Evolutionary conservation across 2,797 vertebrate genomes (phyloP), one percentile per base, ranked within the genome.

Genomic region (Anas capensis): DNA sequence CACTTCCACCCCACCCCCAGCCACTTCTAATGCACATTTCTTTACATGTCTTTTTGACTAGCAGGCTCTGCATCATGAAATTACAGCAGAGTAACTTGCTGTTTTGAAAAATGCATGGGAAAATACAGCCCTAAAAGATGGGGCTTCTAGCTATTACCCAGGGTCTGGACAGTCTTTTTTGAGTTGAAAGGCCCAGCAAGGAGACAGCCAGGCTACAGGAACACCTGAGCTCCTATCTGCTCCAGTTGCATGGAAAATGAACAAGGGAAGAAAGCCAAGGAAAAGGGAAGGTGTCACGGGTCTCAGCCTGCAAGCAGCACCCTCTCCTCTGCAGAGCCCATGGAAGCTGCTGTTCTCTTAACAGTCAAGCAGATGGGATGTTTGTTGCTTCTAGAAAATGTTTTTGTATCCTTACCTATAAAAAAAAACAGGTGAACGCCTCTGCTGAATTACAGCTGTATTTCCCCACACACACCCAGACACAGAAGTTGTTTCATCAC

Each of bases 101-200:
- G 2, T 11, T 69, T 18, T 8, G 17, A 69, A 68, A 53, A 51
- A 27, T 1, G 9, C 0, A 0, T 36, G 34, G 13, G 33, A 36
- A 88, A 73, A 62, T 34, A 33, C 7, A 40, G n/a, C 33, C 14
- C 16, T 5, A 2, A 53, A 75, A 79, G 12, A 44, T 4, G 44
- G 8, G 16, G 18, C 33, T 71, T 14, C 17, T 80, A 27, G 21
- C 21, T 66, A 5, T 58, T 51, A 33, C 33, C n/a, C 49, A 48
- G 21, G 17, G 62, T 36, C 1, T 1, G 6, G 7, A 46, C 13
- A 24, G 34, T 14, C 7, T 34, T 66, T 86, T 88, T 40, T 26
- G 13, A 88, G 26, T 17, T 76, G 33, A 86, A 88, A 84, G 56
- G 40, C 27, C 5, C 65, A 58, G 49, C 62, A 71, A 57, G 29